Evolutionary conservation across 92 coral and sea anemone genomes (phyloP).

Genomic region (Zoanthus gigantus): DNA sequence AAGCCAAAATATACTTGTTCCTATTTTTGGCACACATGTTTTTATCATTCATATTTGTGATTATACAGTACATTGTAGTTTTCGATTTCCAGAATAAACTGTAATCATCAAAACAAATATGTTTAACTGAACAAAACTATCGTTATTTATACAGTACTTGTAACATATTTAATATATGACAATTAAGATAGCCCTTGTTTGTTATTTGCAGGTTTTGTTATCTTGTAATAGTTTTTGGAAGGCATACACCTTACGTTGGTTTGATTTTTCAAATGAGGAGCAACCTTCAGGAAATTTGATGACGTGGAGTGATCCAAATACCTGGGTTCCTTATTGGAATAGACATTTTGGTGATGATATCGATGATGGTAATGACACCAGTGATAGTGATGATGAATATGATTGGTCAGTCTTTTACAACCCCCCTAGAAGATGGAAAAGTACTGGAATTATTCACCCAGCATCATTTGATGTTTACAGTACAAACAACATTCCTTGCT

Average conservation of each 20-base stretch:
- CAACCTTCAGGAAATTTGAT: constrained; percentile 21
- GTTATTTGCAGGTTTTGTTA: constrained; percentile 1
- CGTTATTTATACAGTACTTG: too few species aligned
- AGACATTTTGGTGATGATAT: not conserved
- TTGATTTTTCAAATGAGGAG: constrained; percentile 20
- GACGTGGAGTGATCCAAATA: not conserved
- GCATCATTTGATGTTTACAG: constrained; percentile 9
- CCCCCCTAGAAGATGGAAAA: constrained; percentile 35
- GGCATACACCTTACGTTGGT: constrained; percentile 14
- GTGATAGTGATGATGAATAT: not conserved
- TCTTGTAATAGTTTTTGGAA: constrained; percentile 33
- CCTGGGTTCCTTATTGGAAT: too few species aligned
- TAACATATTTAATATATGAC: too few species aligned
- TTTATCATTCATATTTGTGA: too few species aligned
- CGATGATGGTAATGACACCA: not conserved
- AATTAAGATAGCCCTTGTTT: not conserved
- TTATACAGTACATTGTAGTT: too few species aligned
- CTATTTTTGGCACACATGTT: too few species aligned
- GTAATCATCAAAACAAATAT: too few species aligned
- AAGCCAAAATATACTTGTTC: too few species aligned
- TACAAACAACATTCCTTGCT: constrained; percentile 26
- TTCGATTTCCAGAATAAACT: too few species aligned
- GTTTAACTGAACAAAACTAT: too few species aligned
- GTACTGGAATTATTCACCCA: constrained; percentile 36
- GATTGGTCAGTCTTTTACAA: not conserved